phyloP scores from a whole-genome alignment of 2,797 vertebrate species.

The Premnoplex brunnescens region DNA sequence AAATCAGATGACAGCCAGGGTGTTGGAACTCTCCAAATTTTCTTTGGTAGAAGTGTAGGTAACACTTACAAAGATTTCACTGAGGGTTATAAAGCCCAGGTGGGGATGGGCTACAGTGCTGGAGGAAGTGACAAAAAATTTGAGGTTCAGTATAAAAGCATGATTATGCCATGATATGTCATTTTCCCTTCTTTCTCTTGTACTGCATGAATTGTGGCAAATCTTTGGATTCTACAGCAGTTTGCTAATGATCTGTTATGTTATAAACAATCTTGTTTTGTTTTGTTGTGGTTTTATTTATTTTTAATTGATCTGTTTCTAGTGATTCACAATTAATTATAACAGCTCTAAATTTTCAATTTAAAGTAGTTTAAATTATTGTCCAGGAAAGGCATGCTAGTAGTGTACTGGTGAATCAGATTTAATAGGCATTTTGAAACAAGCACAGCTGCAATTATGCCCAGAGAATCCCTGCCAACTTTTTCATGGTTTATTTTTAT shows the following conservation, averaged over 20 bases:
- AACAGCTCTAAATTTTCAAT: slow-evolving; percentile 29
- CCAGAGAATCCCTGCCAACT: slow-evolving; percentile 10
- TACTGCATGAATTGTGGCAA: neutral
- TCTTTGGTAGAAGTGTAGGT: neutral
- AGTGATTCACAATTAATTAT: slow-evolving; percentile 50
- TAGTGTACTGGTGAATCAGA: neutral
- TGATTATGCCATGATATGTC: neutral
- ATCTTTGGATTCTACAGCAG: neutral
- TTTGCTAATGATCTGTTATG: neutral
- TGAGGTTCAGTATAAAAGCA: neutral
- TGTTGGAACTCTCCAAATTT: neutral
- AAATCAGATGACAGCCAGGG: neutral
- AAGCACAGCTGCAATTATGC: slow-evolving; percentile 7
- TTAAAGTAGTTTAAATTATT: slow-evolving; percentile 34
- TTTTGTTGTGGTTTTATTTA: neutral
- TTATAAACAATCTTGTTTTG: neutral
- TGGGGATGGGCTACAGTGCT: neutral
- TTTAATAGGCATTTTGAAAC: slow-evolving; percentile 47
- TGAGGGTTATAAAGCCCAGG: neutral
- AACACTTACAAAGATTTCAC: neutral
- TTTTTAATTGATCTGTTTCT: neutral
- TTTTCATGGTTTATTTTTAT: slow-evolving; percentile 22
- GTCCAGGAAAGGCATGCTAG: neutral
- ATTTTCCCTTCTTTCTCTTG: neutral
- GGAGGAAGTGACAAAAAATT: neutral